Evolutionary conservation across 2,113 vertebrate genomes (phyloP).

Genomic region (Elgaria multicarinata): DNA sequence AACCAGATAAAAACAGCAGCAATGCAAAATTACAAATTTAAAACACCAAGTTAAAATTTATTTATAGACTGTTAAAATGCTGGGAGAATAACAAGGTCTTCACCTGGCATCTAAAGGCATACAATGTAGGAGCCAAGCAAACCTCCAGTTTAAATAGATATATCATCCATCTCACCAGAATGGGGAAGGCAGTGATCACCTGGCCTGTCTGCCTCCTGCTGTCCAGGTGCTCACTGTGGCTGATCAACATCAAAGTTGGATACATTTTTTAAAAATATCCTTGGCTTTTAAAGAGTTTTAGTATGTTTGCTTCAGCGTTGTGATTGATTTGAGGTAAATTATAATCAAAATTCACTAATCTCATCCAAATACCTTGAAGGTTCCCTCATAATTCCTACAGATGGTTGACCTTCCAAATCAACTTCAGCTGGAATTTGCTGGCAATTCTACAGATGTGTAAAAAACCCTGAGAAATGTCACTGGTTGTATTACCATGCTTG

Average conservation of each 20-base stretch:
- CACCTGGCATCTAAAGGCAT: no score
- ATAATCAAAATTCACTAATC: neutral
- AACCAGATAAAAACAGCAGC: no score
- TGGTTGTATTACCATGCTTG: neutral
- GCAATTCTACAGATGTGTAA: neutral
- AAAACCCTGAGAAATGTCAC: neutral
- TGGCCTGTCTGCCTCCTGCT: neutral
- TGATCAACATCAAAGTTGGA: no score
- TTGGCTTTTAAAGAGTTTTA: neutral
- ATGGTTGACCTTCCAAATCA: neutral
- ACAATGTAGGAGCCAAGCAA: no score
- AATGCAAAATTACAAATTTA: no score
- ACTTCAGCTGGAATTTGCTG: neutral
- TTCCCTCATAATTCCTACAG: neutral
- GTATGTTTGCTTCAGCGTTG: neutral
- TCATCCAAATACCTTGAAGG: neutral
- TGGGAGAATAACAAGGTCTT: no score
- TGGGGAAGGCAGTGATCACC: neutral
- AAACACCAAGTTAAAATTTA: no score
- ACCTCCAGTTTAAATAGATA: neutral
- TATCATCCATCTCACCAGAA: neutral
- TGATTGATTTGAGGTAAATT: neutral
- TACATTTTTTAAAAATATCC: no score
- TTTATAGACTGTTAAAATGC: no score
- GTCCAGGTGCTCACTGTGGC: no score